Evolutionary conservation across 2,888 invertebrate genomes (phyloP).

Genomic region (Diarsia rubi): DNA sequence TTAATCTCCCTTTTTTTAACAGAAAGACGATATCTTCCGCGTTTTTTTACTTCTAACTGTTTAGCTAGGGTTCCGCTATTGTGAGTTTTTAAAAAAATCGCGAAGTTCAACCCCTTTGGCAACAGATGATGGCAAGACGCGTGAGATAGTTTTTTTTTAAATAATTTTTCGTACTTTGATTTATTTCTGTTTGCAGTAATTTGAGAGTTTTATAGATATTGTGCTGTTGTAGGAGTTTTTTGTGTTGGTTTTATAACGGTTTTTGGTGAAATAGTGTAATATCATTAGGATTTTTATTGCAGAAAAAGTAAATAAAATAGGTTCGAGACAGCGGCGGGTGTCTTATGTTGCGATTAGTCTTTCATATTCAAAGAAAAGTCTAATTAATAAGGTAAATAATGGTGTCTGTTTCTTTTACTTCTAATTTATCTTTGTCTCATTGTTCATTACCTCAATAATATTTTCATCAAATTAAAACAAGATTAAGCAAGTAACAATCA

Average conservation of each 20-base stretch:
- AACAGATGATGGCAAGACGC: conserved; percentile 85
- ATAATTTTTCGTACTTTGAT: conserved; percentile 80
- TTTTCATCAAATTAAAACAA: not conserved
- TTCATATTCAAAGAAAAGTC: not conserved
- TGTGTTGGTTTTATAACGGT: conserved; percentile 84
- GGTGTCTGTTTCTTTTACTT: not conserved
- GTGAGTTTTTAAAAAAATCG: conserved; percentile 75
- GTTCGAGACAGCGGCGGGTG: fast-evolving
- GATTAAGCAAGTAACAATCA: too few species aligned
- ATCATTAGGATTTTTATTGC: conserved; percentile 64
- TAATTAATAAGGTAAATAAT: not conserved
- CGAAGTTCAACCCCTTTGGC: conserved; percentile 88
- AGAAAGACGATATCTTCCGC: conserved; percentile 83
- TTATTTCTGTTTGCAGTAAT: conserved; percentile 90
- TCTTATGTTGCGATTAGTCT: too few species aligned
- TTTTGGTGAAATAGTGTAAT: conserved; percentile 70
- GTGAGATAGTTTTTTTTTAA: conserved; percentile 87
- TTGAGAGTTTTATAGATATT: conserved; percentile 88
- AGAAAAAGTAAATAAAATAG: not conserved
- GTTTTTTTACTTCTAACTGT: conserved; percentile 83
- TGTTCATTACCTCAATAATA: not conserved
- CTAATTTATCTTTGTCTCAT: not conserved
- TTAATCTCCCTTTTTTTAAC: conserved; percentile 79
- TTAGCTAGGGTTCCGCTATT: conserved; percentile 84
- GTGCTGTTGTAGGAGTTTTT: conserved; percentile 80